Evolutionary conservation across 2,888 invertebrate genomes (phyloP), one percentile per base, ranked within the genome.

Genomic region (Thecocarcelia acutangulata): DNA sequence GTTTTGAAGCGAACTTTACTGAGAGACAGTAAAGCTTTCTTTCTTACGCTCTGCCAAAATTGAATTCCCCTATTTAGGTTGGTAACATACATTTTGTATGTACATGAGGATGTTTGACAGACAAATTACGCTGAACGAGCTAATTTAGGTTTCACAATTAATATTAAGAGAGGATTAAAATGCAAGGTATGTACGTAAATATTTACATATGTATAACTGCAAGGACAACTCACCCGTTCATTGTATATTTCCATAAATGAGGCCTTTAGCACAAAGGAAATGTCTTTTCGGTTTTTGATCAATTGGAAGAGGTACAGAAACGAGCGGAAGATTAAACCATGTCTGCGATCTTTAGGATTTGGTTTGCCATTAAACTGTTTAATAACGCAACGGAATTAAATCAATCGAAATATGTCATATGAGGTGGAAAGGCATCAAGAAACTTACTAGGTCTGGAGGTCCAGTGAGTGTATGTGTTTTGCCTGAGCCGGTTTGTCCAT

Each of bases 201-300:
- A 3, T 33, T 33, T 33, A 33, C 3, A 33, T 33, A 3, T 33
- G 3, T 33, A 33, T 33, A 33, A 9, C 9, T 33, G 1, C 44
- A 13, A 17, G 40, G 37, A n/a, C 6, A 6, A 86, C 90, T 90
- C 90, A 97, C 98, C 94, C 98, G 97, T 92, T 98, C 98, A 90
- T 98, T 98, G 91, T 98, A 98, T 84, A 98, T 97, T 92, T 98
- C 98, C 87, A 98, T 92, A 91, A 97, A 98, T 79, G 98, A 98
- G 6, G 98, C 97, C 89, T 96, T 96, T 68, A 98, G 92, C 73
- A 97, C 93, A 89, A 96, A 97, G 89, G 96, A 94, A 83, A 94
- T 93, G 81, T 95, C 95, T 11, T 95, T 94, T 80, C 94, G 93
- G 86, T 95, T 94, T 86, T 94, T 94, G 83, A 98, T 93, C 86